Evolutionary conservation across 2,113 vertebrate genomes (phyloP).

Genomic region (Electrona antarctica): DNA sequence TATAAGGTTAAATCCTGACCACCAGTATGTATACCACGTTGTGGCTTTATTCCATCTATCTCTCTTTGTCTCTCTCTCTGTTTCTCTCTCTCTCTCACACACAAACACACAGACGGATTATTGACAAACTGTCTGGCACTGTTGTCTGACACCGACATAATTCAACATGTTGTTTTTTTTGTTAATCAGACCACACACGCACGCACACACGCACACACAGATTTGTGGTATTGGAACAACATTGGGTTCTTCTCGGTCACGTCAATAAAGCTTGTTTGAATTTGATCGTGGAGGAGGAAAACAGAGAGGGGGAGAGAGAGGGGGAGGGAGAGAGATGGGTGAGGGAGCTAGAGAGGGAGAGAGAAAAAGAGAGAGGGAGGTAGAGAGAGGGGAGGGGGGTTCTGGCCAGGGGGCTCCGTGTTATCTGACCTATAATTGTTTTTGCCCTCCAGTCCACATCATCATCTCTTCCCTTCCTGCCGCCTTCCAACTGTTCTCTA

Average conservation of each 20-base stretch:
- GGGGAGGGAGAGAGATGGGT: conserved; percentile 18
- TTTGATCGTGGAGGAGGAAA: conserved; percentile 40
- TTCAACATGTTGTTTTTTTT: conserved; percentile 56
- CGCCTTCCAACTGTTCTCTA: conserved; percentile 3
- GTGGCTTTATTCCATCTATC: too few relatives aligned
- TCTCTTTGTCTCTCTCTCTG: background rate
- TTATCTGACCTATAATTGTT: conserved; percentile 75
- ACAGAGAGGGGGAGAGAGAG: conserved; percentile 19
- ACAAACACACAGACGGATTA: conserved; percentile 14
- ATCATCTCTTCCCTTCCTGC: conserved; percentile 11
- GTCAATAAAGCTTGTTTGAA: conserved; percentile 38
- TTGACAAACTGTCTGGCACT: conserved; percentile 65
- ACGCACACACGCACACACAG: background rate
- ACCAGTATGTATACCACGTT: too few relatives aligned
- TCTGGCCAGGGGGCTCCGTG: conserved; percentile 46
- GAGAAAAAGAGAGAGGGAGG: conserved; percentile 39
- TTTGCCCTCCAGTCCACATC: conserved; percentile 42
- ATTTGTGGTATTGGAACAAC: background rate
- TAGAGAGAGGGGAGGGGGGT: conserved; percentile 35
- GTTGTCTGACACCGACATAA: conserved; percentile 49
- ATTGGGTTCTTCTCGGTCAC: conserved; percentile 11
- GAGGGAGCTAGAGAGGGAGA: conserved; percentile 32
- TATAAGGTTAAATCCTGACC: too few relatives aligned
- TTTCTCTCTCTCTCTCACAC: background rate
- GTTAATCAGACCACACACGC: conserved; percentile 47